phyloP scores from a whole-genome alignment of 2,113 vertebrate species.

The Pavo muticus region DNA sequence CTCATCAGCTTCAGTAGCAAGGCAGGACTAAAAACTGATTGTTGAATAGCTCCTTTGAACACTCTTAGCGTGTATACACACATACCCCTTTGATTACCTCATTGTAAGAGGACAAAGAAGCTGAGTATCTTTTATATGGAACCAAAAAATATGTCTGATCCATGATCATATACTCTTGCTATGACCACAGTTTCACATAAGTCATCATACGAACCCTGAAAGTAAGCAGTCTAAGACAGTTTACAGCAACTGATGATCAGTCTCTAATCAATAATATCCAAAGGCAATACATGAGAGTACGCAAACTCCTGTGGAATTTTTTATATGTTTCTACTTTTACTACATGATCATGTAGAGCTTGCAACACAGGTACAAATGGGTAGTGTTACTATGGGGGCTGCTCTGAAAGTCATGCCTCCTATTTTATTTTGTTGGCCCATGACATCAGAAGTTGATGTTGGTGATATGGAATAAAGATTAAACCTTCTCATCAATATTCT shows the following conservation, averaged over 20 bases:
- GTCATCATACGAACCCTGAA: neutral
- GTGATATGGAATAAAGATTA: no score
- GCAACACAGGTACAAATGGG: neutral
- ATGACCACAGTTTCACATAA: neutral
- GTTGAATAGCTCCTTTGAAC: neutral
- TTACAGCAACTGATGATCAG: neutral
- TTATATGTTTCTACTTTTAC: neutral
- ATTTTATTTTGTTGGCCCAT: no score
- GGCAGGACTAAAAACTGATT: neutral
- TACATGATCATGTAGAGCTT: neutral
- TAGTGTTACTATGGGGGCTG: neutral
- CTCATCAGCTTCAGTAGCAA: neutral
- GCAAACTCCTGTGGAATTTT: neutral
- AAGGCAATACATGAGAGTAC: neutral
- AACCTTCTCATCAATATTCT: no score
- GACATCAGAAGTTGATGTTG: no score
- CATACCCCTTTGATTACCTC: fast-evolving
- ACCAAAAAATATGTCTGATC: neutral
- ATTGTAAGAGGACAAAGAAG: neutral
- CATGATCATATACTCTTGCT: neutral
- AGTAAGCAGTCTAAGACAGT: neutral
- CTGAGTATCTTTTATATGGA: neutral
- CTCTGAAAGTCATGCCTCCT: no score
- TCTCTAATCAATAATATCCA: neutral
- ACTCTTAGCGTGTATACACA: fast-evolving